These are phyloP conservation scores for Drosophila meridionalis DNA, from an alignment of 2,888 invertebrate genomes.

Conservation along the genomic window DNA sequence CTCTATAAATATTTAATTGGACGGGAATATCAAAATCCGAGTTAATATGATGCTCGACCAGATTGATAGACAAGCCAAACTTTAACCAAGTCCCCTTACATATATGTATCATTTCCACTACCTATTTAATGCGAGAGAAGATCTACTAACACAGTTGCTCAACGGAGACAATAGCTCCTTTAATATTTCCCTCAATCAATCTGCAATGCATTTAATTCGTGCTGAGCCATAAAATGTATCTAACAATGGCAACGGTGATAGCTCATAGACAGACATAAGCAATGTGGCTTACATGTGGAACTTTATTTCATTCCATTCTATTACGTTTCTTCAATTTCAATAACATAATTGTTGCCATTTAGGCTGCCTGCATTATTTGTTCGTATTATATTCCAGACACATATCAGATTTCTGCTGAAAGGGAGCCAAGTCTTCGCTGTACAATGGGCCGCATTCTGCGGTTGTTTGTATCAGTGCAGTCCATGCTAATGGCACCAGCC, in stretches of 20 bases:
- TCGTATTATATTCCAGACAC: constrained; percentile 43
- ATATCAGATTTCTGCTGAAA: constrained; percentile 63
- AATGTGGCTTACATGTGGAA: not conserved
- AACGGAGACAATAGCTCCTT: not conserved
- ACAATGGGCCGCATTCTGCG: constrained; percentile 53
- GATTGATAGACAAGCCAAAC: no score
- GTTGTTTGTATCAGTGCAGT: constrained; percentile 59
- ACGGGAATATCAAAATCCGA: no score
- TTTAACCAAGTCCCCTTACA: no score
- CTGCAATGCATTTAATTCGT: constrained; percentile 19
- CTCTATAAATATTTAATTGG: no score
- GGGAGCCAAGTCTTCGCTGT: not conserved
- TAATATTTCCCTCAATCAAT: not conserved
- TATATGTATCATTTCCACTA: not conserved
- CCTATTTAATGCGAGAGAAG: not conserved
- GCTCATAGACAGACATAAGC: constrained; percentile 15
- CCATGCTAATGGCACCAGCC: constrained; percentile 60
- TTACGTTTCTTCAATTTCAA: constrained; percentile 53
- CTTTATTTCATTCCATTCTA: constrained; percentile 23
- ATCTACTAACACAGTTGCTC: not conserved
- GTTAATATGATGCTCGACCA: no score
- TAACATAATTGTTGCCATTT: constrained; percentile 72
- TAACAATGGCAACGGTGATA: constrained; percentile 24
- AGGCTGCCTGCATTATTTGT: constrained; percentile 59
- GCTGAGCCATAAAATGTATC: not conserved